Evolutionary conservation across 2,113 vertebrate genomes (phyloP).

Genomic region (Girardinichthys multiradiatus): DNA sequence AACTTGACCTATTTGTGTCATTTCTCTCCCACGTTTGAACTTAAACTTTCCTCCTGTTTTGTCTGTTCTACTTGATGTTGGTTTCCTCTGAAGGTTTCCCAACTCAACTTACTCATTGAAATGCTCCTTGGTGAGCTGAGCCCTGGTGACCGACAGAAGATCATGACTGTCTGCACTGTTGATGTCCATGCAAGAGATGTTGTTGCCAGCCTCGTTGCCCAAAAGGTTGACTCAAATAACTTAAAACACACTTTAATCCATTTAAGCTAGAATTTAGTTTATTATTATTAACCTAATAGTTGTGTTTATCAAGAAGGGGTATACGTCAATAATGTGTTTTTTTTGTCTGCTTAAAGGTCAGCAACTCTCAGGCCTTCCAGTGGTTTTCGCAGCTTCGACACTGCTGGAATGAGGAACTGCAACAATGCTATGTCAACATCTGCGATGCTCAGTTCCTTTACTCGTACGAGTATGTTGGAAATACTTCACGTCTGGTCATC

Average conservation of each 20-base stretch:
- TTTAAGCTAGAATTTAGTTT: not conserved
- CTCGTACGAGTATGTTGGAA: conserved; percentile 87
- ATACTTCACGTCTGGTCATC: conserved; percentile 83
- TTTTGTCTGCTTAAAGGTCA: conserved; percentile 70
- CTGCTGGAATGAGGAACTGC: conserved; percentile 78
- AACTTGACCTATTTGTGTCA: not conserved
- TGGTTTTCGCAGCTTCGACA: conserved; percentile 85
- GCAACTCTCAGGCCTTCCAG: conserved; percentile 76
- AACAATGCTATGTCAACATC: conserved; percentile 80
- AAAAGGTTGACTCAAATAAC: conserved; percentile 74
- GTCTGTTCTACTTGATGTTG: not conserved
- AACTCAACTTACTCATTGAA: conserved; percentile 83
- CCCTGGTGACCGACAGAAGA: conserved; percentile 83
- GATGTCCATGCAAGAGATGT: conserved; percentile 84
- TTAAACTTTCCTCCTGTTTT: not conserved
- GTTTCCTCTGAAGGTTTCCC: conserved; percentile 72
- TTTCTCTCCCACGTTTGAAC: not conserved
- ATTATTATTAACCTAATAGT: not conserved
- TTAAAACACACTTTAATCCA: not conserved
- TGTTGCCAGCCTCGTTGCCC: conserved; percentile 81
- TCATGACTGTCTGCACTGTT: conserved; percentile 85
- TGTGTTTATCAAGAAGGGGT: not conserved
- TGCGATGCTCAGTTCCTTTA: conserved; percentile 85
- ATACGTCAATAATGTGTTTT: not conserved
- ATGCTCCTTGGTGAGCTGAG: conserved; percentile 83